phyloP scores from a whole-genome alignment of 1,140 invertebrate genomes.

The Sminthurides bifidus region DNA sequence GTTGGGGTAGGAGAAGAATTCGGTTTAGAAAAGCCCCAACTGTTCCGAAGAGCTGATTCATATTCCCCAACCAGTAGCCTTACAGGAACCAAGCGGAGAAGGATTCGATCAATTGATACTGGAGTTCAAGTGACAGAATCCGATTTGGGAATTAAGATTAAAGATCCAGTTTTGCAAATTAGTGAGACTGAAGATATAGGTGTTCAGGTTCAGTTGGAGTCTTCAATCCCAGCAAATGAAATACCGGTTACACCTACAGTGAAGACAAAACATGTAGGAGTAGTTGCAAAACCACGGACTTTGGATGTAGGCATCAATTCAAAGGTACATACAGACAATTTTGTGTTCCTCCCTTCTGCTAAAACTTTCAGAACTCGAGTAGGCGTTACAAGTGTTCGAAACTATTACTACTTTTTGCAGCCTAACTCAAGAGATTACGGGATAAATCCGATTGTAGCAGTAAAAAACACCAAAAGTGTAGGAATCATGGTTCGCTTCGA shows the following conservation, averaged over 20 bases:
- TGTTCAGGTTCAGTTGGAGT: constrained; percentile 34
- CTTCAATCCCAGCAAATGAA: constrained; percentile 15
- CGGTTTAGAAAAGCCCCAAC: not conserved
- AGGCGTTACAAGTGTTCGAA: too few relatives aligned
- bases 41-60: constrained; percentile 11
- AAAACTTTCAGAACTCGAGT: not conserved
- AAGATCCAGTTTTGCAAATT: constrained; percentile 29
- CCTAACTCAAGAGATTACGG: constrained; percentile 5
- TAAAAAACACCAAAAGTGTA: constrained; percentile 1
- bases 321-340: too few relatives aligned
- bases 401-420: not conserved
- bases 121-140: constrained; percentile 30
- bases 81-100: constrained; percentile 15
- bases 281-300: constrained; percentile 37
- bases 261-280: constrained; percentile 32
- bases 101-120: constrained; percentile 26
- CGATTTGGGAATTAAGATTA: constrained; percentile 7
- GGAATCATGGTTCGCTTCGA: too few relatives aligned
- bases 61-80: constrained; percentile 22
- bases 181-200: constrained; percentile 35
- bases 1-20: constrained; percentile 22
- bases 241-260: not conserved
- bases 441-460: not conserved
- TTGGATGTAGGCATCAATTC: constrained; percentile 39
- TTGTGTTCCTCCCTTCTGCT: too few relatives aligned